phyloP scores from a whole-genome alignment of 2,797 vertebrate genomes.

The Hafferia zeledoni region DNA sequence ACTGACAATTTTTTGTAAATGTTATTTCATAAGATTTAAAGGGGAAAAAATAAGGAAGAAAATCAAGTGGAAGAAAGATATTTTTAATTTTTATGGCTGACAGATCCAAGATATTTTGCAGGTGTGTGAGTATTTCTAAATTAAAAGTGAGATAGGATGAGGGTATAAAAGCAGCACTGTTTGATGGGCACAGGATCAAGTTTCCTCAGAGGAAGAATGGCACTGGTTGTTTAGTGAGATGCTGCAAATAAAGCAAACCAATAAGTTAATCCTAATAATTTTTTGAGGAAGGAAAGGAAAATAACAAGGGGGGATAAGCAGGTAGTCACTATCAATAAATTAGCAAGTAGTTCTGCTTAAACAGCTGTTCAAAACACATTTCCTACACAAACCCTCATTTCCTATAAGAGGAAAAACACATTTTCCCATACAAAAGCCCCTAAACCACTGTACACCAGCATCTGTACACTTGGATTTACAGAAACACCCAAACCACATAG shows the following conservation, averaged over 20 bases:
- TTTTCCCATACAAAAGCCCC: neutral
- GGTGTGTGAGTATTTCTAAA: neutral
- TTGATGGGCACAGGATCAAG: neutral
- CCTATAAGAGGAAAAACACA: neutral
- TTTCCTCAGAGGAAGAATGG: neutral
- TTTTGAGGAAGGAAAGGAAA: neutral
- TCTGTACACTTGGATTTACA: neutral
- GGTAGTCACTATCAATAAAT: neutral
- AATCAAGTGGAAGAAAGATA: neutral
- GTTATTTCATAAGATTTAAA: neutral
- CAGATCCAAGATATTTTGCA: neutral
- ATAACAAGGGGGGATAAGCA: neutral
- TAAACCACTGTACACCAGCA: neutral
- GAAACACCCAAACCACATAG: neutral
- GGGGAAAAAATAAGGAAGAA: neutral
- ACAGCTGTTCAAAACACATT: neutral
- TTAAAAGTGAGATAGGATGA: neutral
- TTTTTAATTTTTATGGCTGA: neutral
- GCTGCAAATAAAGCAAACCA: neutral
- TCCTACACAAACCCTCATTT: neutral
- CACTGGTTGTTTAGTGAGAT: neutral
- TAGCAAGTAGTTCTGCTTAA: neutral
- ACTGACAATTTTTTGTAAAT: neutral
- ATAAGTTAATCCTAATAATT: fast-evolving
- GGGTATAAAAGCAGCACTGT: neutral